Base-by-base conservation (phyloP, 2,888 invertebrate genomes). In the Melanostoma mellinum region DNA sequence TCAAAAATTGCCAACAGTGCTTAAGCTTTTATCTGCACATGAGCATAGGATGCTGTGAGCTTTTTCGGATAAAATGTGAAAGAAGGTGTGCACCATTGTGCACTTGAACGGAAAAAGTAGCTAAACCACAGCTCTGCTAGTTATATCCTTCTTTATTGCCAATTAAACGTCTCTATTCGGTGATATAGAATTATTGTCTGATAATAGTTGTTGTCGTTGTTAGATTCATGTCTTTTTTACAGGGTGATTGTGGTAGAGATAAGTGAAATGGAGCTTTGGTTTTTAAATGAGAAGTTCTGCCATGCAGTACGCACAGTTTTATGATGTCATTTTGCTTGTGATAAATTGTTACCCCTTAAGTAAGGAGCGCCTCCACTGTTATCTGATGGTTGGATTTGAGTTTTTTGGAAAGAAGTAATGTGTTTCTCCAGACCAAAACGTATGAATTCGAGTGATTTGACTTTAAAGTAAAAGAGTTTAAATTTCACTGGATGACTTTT, bases 151-250 rank as follows among this genome's bases (percentile, higher is more conserved):
- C 56, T 74, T 78, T 78, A 82, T 73, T 74, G 78, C 36, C 82
- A 82, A 78, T 82, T 82, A 78, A 82, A 63, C 42, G 68, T 55
- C 52, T 78, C 82, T 82, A 65, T 82, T 78, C 48, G 63, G 65
- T 69, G 82, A 82, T 74, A 74, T 69, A 73, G 82, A 82, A 82
- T 78, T 74, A 82, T 78, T 82, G 61, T 82, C 82, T 82, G 78
- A 74, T 82, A 78, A 82, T 82, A 65, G 78, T 74, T 82, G 73
- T 78, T 68, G 68, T 73, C 55, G 77, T 55, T 53, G 76, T 67
- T 76, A 71, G 77, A 72, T 77, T 81, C 58, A 60, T 48, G 61
- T 35, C 20, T 36, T 50, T 63, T 32, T n/a, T 6, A 3, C 38
- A 50, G 10, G 9, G 9, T 48, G 44, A 10, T 10, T 4, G 44